phyloP scores from a whole-genome alignment of 2,888 invertebrate genomes.

The Antitype chi region DNA sequence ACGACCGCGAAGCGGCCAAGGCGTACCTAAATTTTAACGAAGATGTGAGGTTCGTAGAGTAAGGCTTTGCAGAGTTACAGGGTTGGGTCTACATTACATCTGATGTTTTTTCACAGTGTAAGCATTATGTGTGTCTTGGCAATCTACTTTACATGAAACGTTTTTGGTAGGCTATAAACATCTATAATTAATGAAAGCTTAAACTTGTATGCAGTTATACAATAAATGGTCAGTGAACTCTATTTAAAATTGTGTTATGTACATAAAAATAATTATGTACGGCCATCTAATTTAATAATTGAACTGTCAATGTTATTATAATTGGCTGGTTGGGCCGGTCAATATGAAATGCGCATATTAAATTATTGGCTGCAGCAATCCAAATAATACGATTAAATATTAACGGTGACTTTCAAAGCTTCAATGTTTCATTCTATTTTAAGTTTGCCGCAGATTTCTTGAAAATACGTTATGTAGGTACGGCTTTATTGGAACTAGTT shows the following conservation, averaged over 20 bases:
- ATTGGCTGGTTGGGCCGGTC: background rate
- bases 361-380: conserved; percentile 38
- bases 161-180: background rate
- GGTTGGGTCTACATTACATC: background rate
- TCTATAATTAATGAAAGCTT: background rate
- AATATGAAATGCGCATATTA: conserved; percentile 33
- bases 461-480: background rate
- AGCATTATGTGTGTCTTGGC: background rate
- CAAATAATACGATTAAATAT: conserved; percentile 31
- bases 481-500: background rate
- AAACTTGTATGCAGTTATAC: background rate
- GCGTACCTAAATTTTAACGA: background rate
- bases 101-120: background rate
- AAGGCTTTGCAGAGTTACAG: background rate
- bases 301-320: conserved; percentile 35
- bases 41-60: background rate
- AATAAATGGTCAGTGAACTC: background rate
- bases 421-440: conserved; percentile 7
- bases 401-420: conserved; percentile 17
- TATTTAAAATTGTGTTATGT: background rate
- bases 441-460: background rate
- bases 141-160: background rate
- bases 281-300: conserved; percentile 30
- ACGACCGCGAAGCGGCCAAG: background rate
- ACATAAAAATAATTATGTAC: background rate